A percentile compares a stretch with the other conserved stretches of the same genome.
Evolutionary conservation across 2,797 vertebrate species (phyloP).

Genomic region (Coregonus suidteri): DNA sequence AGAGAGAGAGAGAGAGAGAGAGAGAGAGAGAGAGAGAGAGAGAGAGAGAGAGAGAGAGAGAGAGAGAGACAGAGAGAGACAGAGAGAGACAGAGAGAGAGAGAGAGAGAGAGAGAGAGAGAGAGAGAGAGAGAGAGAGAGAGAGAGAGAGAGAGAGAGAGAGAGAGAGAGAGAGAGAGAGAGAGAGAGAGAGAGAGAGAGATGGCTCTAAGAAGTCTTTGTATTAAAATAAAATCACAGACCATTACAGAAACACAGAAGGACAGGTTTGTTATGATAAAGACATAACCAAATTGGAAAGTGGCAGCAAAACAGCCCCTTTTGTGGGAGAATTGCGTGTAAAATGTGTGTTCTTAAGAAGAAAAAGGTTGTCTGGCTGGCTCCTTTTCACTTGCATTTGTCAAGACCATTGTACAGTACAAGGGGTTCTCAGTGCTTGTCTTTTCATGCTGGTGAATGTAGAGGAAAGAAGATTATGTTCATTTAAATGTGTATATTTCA

Average conservation of each 20-base stretch:
- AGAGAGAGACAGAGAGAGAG: no score
- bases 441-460: conserved; percentile 19
- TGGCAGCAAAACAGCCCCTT: conserved; percentile 44
- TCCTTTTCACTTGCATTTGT: conserved; percentile 28
- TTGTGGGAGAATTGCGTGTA: conserved; percentile 42
- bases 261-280: conserved; percentile 35
- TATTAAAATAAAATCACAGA: conserved; percentile 17
- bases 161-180: no score
- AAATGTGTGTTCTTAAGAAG: conserved; percentile 51
- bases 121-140: background rate
- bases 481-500: conserved; percentile 45
- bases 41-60: no score
- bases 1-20: background rate
- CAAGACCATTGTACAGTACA: no score
- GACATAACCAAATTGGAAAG: conserved; percentile 11
- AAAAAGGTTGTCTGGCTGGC: conserved; percentile 45
- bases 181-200: background rate
- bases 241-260: conserved; percentile 33
- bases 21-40: no score
- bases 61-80: no score
- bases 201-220: conserved; percentile 6
- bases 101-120: no score
- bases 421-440: conserved; percentile 18
- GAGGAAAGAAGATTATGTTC: conserved; percentile 2
- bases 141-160: no score